These are phyloP conservation scores for Drosophila ficusphila DNA, from an alignment of 1,140 invertebrate species.

Conservation along the genomic window DNA sequence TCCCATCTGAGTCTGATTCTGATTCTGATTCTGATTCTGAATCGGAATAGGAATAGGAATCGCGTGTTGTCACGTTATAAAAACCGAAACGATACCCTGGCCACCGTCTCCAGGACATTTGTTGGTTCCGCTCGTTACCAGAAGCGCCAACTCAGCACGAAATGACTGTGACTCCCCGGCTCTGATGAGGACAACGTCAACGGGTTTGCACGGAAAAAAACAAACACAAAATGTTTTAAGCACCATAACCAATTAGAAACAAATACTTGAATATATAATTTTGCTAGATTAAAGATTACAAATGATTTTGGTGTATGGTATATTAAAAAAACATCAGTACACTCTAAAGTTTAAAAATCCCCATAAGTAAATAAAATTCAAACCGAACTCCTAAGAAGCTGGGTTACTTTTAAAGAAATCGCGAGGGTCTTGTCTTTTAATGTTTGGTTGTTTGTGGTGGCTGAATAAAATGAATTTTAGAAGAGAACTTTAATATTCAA, in stretches of 20 bases:
- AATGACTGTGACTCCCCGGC: slow-evolving; percentile 23
- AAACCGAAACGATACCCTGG: slow-evolving; percentile 69
- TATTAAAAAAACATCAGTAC: too few species aligned
- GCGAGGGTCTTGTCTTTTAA: neutral
- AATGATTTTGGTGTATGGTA: too few species aligned
- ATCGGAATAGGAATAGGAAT: too few species aligned
- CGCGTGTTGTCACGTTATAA: slow-evolving; percentile 84
- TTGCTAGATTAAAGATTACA: too few species aligned
- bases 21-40: neutral
- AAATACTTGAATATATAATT: neutral
- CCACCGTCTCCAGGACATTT: slow-evolving; percentile 8
- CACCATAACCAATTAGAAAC: neutral
- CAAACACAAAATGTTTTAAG: neutral
- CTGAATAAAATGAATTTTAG: neutral
- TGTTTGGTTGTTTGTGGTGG: neutral
- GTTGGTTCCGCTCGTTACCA: slow-evolving; percentile 80
- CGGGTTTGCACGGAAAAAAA: slow-evolving; percentile 33
- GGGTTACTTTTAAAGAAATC: neutral
- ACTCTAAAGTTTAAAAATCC: neutral
- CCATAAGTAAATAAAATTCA: neutral
- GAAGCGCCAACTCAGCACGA: slow-evolving; percentile 67
- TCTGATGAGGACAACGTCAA: slow-evolving; percentile 32
- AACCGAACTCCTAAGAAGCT: neutral
- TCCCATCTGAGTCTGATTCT: slow-evolving; percentile 28
- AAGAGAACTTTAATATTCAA: too few species aligned